phyloP scores from a whole-genome alignment of 1,140 invertebrate species.

The Nasonia vitripennis region DNA sequence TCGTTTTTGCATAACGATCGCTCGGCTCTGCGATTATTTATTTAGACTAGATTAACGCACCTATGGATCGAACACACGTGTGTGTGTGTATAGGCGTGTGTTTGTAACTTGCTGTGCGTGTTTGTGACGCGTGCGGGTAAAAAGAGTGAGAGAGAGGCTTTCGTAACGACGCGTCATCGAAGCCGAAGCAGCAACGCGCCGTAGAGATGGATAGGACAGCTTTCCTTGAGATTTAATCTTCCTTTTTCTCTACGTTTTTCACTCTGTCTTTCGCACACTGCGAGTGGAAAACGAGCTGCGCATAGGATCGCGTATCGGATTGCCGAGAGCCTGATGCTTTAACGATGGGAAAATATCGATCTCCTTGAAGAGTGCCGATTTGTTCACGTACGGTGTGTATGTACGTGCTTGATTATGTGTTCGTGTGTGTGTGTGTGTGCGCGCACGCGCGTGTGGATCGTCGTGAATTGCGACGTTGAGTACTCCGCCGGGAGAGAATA shows the following conservation, averaged over 20 bases:
- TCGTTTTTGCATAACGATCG: conserved; percentile 57
- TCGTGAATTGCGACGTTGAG: background rate
- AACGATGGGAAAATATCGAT: conserved; percentile 41
- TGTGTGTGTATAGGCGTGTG: background rate
- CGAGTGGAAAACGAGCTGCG: conserved; percentile 22
- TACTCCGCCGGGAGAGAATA: background rate
- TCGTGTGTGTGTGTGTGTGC: background rate
- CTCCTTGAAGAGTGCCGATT: conserved; percentile 9
- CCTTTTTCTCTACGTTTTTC: conserved; percentile 7
- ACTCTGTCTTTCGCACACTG: background rate
- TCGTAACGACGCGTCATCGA: conserved; percentile 29
- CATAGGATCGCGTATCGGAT: background rate
- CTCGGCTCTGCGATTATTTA: conserved; percentile 56
- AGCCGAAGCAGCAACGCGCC: background rate
- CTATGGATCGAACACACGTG: background rate
- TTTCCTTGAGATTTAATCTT: conserved; percentile 37
- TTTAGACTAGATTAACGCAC: conserved; percentile 52
- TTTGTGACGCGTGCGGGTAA: background rate
- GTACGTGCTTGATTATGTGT: too few relatives aligned
- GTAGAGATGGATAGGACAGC: conserved; percentile 30
- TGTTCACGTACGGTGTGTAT: background rate
- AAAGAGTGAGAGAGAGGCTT: background rate
- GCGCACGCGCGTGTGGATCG: too few relatives aligned
- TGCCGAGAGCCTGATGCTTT: conserved; percentile 8
- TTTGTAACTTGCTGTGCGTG: background rate